These are phyloP conservation scores for Condylura cristata DNA, from an alignment of 2,113 vertebrate species.

Conservation along the genomic window DNA sequence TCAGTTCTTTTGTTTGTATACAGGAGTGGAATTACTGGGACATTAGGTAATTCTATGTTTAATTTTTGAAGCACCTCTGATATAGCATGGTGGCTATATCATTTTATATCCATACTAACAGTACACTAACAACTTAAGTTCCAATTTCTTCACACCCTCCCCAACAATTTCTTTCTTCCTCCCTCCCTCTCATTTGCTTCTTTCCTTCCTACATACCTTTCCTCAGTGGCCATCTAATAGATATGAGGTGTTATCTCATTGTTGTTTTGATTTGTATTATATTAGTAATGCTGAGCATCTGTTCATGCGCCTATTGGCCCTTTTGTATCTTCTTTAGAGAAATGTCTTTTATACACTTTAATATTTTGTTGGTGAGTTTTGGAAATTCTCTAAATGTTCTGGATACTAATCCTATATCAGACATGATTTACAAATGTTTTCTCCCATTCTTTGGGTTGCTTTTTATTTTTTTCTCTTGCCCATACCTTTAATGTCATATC, in stretches of 20 bases:
- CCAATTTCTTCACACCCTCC: neutral
- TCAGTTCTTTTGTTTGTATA: neutral
- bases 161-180: neutral
- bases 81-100: neutral
- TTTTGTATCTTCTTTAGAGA: neutral
- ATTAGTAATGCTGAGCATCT: neutral
- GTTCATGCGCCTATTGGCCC: neutral
- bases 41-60: neutral
- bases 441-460: neutral
- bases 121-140: neutral
- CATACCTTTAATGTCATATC: neutral
- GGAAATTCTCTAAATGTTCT: neutral
- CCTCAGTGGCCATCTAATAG: neutral
- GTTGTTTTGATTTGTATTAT: conserved; percentile 9
- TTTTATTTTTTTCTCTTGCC: neutral
- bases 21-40: neutral
- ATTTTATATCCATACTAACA: neutral
- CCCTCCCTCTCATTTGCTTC: too few species aligned
- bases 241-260: neutral
- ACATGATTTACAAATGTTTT: conserved; percentile 14
- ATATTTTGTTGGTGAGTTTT: neutral
- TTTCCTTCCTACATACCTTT: too few species aligned
- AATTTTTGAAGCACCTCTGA: neutral
- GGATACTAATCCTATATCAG: neutral
- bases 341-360: neutral